Conservation (phyloP, 1,140 invertebrate genomes). For the Danaus melanippus region DNA sequence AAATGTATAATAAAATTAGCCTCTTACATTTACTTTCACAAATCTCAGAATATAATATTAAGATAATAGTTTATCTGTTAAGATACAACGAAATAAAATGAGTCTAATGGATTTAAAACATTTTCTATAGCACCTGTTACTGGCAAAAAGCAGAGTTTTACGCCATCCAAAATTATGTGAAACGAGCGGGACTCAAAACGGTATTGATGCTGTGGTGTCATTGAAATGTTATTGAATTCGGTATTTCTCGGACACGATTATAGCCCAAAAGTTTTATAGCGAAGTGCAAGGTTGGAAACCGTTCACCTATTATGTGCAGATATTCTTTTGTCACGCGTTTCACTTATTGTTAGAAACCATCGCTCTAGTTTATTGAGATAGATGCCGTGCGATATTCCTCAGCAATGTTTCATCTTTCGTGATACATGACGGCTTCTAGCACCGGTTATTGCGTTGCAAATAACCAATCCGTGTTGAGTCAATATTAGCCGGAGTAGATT, state of each 20-base stretch:
- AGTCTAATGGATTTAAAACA: too few relatives aligned
- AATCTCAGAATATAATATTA: too few relatives aligned
- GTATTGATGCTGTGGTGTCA: conserved; percentile 51
- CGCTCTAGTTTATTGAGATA: conserved; percentile 43
- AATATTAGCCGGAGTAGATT: conserved; percentile 22
- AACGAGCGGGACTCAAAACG: conserved; percentile 52
- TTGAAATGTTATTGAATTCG: conserved; percentile 36
- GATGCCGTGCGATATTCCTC: conserved; percentile 47
- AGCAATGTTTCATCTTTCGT: conserved; percentile 30
- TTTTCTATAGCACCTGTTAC: too few relatives aligned
- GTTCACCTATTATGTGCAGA: conserved; percentile 43
- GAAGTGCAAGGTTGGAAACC: conserved; percentile 47
- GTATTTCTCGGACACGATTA: conserved; percentile 42
- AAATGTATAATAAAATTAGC: too few relatives aligned
- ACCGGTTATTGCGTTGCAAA: conserved; percentile 45
- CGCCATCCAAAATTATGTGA: conserved; percentile 6
- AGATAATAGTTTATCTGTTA: too few relatives aligned
- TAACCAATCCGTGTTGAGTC: conserved; percentile 28
- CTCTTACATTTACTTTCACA: too few relatives aligned
- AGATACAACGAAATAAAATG: too few relatives aligned
- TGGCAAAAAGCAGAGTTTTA: neutral
- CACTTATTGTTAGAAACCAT: conserved; percentile 36
- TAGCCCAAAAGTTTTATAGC: conserved; percentile 40
- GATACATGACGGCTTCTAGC: conserved; percentile 39
- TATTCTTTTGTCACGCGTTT: conserved; percentile 50